Base-by-base conservation (phyloP, 2,797 vertebrate species). In the Myotis myotis region DNA sequence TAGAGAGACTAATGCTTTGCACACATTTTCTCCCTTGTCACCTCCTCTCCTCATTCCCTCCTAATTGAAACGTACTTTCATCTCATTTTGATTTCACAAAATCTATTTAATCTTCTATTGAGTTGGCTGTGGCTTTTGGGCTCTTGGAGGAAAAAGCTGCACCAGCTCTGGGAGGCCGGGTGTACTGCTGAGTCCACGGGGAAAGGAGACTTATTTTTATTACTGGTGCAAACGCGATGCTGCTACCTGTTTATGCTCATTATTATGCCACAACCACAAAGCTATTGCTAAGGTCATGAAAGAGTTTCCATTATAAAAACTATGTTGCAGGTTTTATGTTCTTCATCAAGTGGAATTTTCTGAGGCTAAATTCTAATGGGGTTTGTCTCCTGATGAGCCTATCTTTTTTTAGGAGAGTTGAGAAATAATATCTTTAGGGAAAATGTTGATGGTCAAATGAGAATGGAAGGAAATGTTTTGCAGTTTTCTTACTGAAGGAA, bases 21-120 rank as follows among this genome's bases (percentile, higher is more conserved):
- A 94, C 19, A 87, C 60, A 78, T 51, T 57, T 84, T 76, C 85
- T 92, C 15, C 4, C 88, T 87, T 87, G 38, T 94, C 51, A 87
- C 78, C 80, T n/a, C 68, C 83, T 96, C 60, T 92, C 74, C 13
- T 66, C 0, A 0, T 72, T 89, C 66, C 33, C 78, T 75, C 74
- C 44, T 91, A 93, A 74, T 96, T 92, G 88, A 71, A 96, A 87
- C 20, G 47, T 53, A 81, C 55, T 96, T 93, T 76, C 92, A 71
- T 84, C 33, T 70, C 23, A 72, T 95, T 79, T 92, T 95, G 84
- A 93, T 91, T 57, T 82, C 78, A 44, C 74, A 70, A 87, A 94
- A 76, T 86, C 44, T 71, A 53, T 95, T 91, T 96, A 79, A 93
- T 70, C n/a, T 95, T 87, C 41, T 90, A 84, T 93, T 97, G 82